Base-by-base conservation (phyloP, 2,113 vertebrate species). In the Trogon melanurus region DNA sequence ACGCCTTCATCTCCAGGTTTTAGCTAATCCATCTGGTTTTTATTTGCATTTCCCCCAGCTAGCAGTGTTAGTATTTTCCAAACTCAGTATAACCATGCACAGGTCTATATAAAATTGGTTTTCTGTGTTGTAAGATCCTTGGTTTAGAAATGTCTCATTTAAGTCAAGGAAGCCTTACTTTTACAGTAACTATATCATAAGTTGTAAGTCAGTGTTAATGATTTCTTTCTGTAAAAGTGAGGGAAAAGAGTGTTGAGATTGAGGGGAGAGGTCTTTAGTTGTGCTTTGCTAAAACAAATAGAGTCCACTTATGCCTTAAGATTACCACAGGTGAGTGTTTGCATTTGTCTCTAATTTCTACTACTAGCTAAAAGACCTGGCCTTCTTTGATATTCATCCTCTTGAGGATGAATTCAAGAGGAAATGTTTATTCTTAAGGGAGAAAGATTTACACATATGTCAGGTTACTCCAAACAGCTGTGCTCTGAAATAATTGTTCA, bases 1-100 rank as follows among this genome's bases (percentile, higher is more conserved):
- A 88, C 93, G 82, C 87, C 32, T 95, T 96, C 83, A 95, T 95
- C 96, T 96, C 80, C 86, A 95, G 58, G 45, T 91, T 93, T 74
- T 30, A 84, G 65, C 48, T 41, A 38, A 47, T 79, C 34, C 95
- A 88, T 96, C 91, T 96, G 94, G 2, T 94, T 91, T 85, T 51
- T 54, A 84, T 96, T 95, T 95, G 58, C 60, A 64, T 96, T 92
- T 94, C 51, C 54, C 60, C 67, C 72, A 78, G 79, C 58, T 74
- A 78, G 60, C 20, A 93, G 36, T 48, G 36, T 91, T 87, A 76
- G 78, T 79, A 29, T 89, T 89, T 93, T 87, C 72, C 41, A 64
- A 94, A 79, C 19, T 58, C n/a, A 57, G 9, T 56, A 69, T 32
- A 79, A 60, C 38, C 19, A 48, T 29, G 29, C 61, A 32, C 17